phyloP scores from a whole-genome alignment of 2,797 vertebrate genomes.

The Epinephelus coioides region DNA sequence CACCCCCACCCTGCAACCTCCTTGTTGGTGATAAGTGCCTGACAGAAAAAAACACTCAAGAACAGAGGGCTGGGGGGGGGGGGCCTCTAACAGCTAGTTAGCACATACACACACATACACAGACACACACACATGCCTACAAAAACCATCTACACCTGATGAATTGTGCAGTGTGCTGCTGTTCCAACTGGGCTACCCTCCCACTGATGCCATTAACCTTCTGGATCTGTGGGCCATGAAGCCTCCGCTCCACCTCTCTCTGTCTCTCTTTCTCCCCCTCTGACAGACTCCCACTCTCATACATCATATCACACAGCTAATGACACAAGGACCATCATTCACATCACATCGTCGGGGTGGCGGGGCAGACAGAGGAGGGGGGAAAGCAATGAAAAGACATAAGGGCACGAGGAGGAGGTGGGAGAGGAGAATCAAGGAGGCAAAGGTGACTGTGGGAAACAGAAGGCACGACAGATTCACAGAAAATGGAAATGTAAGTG shows the following conservation, averaged over 20 bases:
- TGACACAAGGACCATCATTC: constrained; percentile 71
- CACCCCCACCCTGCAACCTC: constrained; percentile 49
- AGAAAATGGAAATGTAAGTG: constrained; percentile 47
- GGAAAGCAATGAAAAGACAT: constrained; percentile 46
- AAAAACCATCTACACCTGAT: constrained; percentile 66
- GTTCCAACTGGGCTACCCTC: constrained; percentile 76
- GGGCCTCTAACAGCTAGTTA: constrained; percentile 56
- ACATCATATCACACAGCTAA: constrained; percentile 79
- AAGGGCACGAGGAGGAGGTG: constrained; percentile 39
- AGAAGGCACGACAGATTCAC: constrained; percentile 29
- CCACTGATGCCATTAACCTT: constrained; percentile 86
- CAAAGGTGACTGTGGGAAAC: constrained; percentile 30
- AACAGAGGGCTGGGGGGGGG: constrained; percentile 23
- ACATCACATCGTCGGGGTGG: constrained; percentile 49
- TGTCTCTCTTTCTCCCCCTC: constrained; percentile 34
- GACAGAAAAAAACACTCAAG: constrained; percentile 66
- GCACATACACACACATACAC: background rate
- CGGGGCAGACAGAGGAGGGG: constrained; percentile 15
- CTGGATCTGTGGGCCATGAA: constrained; percentile 77
- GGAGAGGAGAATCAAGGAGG: constrained; percentile 31
- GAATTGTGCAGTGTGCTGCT: constrained; percentile 67
- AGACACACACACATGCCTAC: background rate
- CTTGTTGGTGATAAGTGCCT: constrained; percentile 72
- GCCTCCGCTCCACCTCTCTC: constrained; percentile 66
- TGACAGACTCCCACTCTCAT: constrained; percentile 72